Conservation (phyloP, 2,888 invertebrate genomes). For the Alsophila aescularia region DNA sequence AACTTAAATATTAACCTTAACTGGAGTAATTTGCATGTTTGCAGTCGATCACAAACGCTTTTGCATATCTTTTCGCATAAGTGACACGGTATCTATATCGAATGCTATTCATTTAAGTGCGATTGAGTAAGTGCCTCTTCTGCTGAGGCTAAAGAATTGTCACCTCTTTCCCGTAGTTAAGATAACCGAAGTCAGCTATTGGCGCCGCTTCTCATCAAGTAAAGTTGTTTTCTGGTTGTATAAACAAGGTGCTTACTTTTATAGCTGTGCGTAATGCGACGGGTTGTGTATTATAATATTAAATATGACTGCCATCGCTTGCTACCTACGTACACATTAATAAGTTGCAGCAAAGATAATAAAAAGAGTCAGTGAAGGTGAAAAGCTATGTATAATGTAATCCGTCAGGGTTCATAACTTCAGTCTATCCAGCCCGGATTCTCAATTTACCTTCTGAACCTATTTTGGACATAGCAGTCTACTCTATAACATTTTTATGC, state of each 20-base stretch:
- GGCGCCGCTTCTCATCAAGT: slow-evolving; percentile 32
- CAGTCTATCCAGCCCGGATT: no score
- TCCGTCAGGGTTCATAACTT: no score
- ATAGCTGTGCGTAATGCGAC: slow-evolving; percentile 28
- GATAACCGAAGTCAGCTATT: slow-evolving; percentile 55
- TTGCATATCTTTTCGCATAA: slow-evolving; percentile 45
- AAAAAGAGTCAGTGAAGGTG: no score
- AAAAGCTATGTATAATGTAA: not conserved
- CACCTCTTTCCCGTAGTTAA: slow-evolving; percentile 62
- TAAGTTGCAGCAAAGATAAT: not conserved
- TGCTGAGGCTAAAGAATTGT: slow-evolving; percentile 55
- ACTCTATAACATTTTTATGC: no score
- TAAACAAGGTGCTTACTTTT: slow-evolving; percentile 43
- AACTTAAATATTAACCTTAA: slow-evolving; percentile 51
- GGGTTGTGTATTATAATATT: slow-evolving; percentile 23
- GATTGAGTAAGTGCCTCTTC: slow-evolving; percentile 54
- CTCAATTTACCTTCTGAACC: no score
- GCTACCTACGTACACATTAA: not conserved
- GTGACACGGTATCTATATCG: slow-evolving; percentile 43
- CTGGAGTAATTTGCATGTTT: slow-evolving; percentile 47
- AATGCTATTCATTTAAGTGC: slow-evolving; percentile 53
- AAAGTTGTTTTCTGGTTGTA: slow-evolving; percentile 41
- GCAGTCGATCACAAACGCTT: slow-evolving; percentile 46
- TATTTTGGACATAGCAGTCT: no score
- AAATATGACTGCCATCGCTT: slow-evolving; percentile 8